phyloP scores from a whole-genome alignment of 2,113 vertebrate species.

The Tachuris rubrigastra region DNA sequence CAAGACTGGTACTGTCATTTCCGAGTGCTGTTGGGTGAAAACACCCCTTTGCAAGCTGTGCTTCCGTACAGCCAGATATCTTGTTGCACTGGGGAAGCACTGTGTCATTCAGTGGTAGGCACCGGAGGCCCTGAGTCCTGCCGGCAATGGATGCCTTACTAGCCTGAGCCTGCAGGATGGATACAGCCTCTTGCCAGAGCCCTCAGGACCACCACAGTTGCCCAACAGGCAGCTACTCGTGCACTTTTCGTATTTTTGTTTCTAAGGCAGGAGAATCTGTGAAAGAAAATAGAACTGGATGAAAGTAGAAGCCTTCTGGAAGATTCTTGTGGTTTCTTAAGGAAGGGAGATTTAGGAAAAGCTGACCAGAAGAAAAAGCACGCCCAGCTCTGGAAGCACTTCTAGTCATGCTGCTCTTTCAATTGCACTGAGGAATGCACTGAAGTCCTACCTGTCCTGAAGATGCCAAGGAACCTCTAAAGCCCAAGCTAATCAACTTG shows the following conservation, averaged over 20 bases:
- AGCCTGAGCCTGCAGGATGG: neutral
- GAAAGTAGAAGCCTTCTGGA: neutral
- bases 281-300: neutral
- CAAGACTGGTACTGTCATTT: neutral
- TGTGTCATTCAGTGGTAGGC: rapidly evolving
- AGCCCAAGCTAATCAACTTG: neutral
- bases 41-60: neutral
- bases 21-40: neutral
- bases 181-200: neutral
- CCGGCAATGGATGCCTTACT: neutral
- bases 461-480: neutral
- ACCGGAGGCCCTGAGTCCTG: rapidly evolving
- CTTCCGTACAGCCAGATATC: neutral
- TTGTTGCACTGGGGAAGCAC: neutral
- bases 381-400: neutral
- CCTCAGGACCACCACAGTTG: neutral
- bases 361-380: neutral
- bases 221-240: neutral
- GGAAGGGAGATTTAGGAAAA: neutral
- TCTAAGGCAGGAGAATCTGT: neutral
- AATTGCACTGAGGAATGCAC: neutral
- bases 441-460: neutral
- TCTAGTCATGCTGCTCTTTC: neutral
- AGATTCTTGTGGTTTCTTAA: neutral
- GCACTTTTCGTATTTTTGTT: neutral